Conservation (phyloP, 2,888 invertebrate genomes). For the Plebejus anna region DNA sequence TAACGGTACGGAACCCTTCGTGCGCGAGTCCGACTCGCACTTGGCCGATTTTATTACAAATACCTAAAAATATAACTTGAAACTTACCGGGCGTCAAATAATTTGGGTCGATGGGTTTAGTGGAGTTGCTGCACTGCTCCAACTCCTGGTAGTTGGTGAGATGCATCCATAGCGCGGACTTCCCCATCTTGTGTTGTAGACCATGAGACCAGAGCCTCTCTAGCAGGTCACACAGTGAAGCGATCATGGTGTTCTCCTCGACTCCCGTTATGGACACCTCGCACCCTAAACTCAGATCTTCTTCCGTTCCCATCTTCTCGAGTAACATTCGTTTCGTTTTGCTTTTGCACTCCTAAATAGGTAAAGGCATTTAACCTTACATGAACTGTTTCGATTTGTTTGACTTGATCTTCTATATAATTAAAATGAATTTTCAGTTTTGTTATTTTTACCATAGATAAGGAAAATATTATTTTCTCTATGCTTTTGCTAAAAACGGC, state of each 20-base stretch:
- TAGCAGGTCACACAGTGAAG: constrained; percentile 97
- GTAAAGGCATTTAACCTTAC: neutral
- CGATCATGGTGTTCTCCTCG: constrained; percentile 98
- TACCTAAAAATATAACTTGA: neutral
- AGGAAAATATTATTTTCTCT: too few species aligned
- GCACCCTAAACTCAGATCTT: constrained; percentile 93
- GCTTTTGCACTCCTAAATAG: constrained; percentile 89
- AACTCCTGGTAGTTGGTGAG: constrained; percentile 92
- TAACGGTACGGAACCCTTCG: too few species aligned
- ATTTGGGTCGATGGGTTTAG: constrained; percentile 75
- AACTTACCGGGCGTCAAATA: constrained; percentile 39
- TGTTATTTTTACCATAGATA: too few species aligned
- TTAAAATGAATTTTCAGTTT: too few species aligned
- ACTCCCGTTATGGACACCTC: constrained; percentile 86
- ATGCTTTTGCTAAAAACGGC: too few species aligned
- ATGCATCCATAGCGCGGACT: constrained; percentile 98
- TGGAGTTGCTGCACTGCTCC: constrained; percentile 82
- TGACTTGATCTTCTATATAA: neutral
- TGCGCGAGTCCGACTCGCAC: too few species aligned
- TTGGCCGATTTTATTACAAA: too few species aligned
- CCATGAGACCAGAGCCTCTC: constrained; percentile 99
- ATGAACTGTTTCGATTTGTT: neutral
- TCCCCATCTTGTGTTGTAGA: constrained; percentile 95
- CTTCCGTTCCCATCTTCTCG: constrained; percentile 99
- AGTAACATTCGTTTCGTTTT: constrained; percentile 99